phyloP scores from a whole-genome alignment of 2,888 invertebrate genomes.

The Arge pagana region DNA sequence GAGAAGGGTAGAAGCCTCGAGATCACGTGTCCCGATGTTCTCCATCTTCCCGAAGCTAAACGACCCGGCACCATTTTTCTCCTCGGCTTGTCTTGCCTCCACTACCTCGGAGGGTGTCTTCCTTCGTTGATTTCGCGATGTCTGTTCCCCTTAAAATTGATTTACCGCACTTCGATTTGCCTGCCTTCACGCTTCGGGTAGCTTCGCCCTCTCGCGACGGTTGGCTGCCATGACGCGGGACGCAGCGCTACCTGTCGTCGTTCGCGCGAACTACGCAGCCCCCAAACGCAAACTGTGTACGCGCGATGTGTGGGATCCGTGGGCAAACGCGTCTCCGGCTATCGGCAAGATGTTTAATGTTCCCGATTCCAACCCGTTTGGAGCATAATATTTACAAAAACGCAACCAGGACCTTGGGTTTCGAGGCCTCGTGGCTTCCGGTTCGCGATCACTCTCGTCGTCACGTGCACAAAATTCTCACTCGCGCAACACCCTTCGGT shows the following conservation, averaged over 20 bases:
- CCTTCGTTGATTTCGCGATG: slow-evolving; percentile 15
- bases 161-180: slow-evolving; percentile 44
- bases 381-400: slow-evolving; percentile 48
- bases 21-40: too few species aligned
- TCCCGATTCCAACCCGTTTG: slow-evolving; percentile 48
- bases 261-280: slow-evolving; percentile 9
- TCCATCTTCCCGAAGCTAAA: too few species aligned
- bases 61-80: too few species aligned
- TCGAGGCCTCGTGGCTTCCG: slow-evolving; percentile 43
- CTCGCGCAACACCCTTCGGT: too few species aligned
- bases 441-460: slow-evolving; percentile 37
- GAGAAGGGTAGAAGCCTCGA: too few species aligned
- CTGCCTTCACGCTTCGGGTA: slow-evolving; percentile 50
- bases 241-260: too few species aligned
- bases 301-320: slow-evolving; percentile 19
- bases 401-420: slow-evolving; percentile 32
- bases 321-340: slow-evolving; percentile 29
- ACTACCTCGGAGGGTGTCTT: too few species aligned
- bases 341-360: slow-evolving; percentile 50
- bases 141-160: slow-evolving; percentile 51
- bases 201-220: slow-evolving; percentile 24
- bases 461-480: neutral
- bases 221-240: too few species aligned
- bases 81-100: too few species aligned
- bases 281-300: slow-evolving; percentile 21